These are phyloP conservation scores for Nemotelus nigrinus DNA, from an alignment of 2,888 invertebrate species.

Conservation along the genomic window DNA sequence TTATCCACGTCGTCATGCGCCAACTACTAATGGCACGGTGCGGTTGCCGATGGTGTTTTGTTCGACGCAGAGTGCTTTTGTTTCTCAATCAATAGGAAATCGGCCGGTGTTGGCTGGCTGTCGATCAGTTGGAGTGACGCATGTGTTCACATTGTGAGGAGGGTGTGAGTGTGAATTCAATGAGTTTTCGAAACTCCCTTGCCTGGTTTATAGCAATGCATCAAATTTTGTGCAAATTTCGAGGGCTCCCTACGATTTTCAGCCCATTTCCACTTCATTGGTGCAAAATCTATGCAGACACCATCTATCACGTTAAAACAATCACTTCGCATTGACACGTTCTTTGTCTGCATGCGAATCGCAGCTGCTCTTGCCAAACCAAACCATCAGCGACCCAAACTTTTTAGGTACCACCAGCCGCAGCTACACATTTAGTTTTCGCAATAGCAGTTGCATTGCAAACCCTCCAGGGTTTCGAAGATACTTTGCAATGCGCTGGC, in stretches of 20 bases:
- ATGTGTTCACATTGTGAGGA: neutral
- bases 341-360: constrained; percentile 6
- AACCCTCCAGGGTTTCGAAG: constrained; percentile 2
- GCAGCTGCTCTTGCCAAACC: neutral
- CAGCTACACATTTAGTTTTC: too few species aligned
- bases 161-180: neutral
- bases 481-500: neutral
- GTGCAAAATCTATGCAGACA: neutral
- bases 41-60: neutral
- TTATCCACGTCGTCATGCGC: constrained; percentile 20
- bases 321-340: neutral
- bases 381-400: neutral
- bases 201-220: neutral
- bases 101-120: neutral
- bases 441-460: neutral
- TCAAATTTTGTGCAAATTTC: neutral
- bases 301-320: too few species aligned
- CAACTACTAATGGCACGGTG: neutral
- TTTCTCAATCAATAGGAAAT: constrained; percentile 15
- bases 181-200: neutral
- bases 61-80: neutral
- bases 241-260: neutral
- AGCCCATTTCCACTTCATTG: neutral
- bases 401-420: too few species aligned
- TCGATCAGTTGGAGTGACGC: constrained; percentile 1